Base-by-base conservation (phyloP, 1,140 invertebrate genomes). In the Planococcus citri region DNA sequence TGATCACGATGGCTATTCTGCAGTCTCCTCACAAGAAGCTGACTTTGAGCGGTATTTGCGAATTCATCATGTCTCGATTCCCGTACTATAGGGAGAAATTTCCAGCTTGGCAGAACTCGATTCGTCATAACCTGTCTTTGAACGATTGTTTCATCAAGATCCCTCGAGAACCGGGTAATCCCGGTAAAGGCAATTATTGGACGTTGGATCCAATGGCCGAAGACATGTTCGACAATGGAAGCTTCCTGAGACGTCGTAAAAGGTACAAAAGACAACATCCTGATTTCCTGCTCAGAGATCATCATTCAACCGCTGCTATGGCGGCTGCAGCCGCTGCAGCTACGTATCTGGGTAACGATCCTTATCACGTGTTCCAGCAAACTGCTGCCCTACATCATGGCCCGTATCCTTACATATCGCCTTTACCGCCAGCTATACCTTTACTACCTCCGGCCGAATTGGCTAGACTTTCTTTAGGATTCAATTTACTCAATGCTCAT, bases 91-190 rank as follows among this genome's bases (percentile, higher is more conserved):
- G 91, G 73, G 93, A 94, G 75, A 95, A 96, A 79, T 96, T 95
- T 77, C 94, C 93, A 8, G 91, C 91, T 3, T 95, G 94, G 94
- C 93, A 95, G 79, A 98, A 98, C 78, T 94, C 91, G 0, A 98
- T 98, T 73, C 83, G 96, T 61, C 96, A 99, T 80, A 99, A 99
- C 79, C 81, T 99, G 14, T 95, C 91, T 12, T 80, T 99, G 41
- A 99, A 99, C 80, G 97, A 99, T 78, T 99, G 97, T 76, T 99
- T 99, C 79, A 91, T 99, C 21, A 99, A 99, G 80, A 95, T 99
- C 60, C 94, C 97, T 0, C 82, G 97, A 3, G 96, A 98, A 78
- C 95, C 96, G 0, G 96, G 95, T 0, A 98, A 99, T 77, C 97
- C 97, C 0, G 95, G 95, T 0, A 99, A 99, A 76, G 97, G 97